These are phyloP conservation scores for Clusia tigrina DNA, from an alignment of 2,888 invertebrate genomes.

Conservation along the genomic window DNA sequence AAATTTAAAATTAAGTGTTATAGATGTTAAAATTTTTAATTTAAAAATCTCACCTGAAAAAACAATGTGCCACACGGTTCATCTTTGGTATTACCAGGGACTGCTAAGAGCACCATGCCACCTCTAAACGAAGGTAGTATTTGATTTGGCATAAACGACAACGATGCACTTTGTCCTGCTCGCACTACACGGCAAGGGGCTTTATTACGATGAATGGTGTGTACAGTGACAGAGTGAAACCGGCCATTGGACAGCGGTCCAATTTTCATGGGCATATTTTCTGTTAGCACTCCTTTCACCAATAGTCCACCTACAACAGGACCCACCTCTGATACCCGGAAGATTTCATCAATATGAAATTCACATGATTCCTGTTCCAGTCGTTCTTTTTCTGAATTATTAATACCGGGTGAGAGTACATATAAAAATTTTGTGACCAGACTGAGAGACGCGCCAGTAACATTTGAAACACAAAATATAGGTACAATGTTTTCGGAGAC, in stretches of 20 bases:
- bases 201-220: constrained; percentile 90
- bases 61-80: constrained; percentile 71
- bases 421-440: constrained; percentile 86
- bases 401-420: constrained; percentile 76
- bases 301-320: constrained; percentile 87
- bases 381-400: constrained; percentile 72
- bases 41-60: constrained; percentile 67
- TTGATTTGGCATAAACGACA: constrained; percentile 68
- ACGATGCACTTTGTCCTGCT: constrained; percentile 89
- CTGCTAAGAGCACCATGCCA: constrained; percentile 84
- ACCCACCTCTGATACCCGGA: constrained; percentile 82
- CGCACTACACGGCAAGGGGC: constrained; percentile 87
- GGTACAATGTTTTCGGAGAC: constrained; percentile 73
- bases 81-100: constrained; percentile 59
- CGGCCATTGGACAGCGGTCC: constrained; percentile 81
- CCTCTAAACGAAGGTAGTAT: constrained; percentile 71
- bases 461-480: constrained; percentile 89
- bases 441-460: constrained; percentile 84
- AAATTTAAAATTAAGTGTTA: constrained; percentile 39
- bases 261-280: constrained; percentile 80
- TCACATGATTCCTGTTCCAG: constrained; percentile 79
- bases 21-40: constrained; percentile 6
- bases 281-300: constrained; percentile 83
- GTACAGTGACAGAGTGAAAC: constrained; percentile 78
- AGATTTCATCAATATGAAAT: constrained; percentile 95